Conservation (phyloP, 2,888 invertebrate genomes). For the Dione vanillae region DNA sequence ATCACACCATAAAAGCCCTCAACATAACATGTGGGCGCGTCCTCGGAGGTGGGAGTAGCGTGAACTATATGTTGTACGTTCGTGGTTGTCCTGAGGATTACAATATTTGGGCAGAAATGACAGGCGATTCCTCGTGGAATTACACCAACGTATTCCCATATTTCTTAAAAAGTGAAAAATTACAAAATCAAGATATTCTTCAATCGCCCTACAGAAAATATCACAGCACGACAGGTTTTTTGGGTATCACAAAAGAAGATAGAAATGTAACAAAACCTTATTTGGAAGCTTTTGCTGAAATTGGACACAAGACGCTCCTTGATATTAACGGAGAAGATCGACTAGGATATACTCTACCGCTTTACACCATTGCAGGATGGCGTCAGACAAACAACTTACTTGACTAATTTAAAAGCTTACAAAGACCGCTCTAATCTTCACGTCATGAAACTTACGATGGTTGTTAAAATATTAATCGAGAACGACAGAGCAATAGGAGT, state of each 20-base stretch:
- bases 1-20: slow-evolving; percentile 33
- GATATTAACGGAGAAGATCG: slow-evolving; percentile 65
- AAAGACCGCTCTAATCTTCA: slow-evolving; percentile 78
- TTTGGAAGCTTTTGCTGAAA: slow-evolving; percentile 62
- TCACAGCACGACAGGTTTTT: slow-evolving; percentile 51
- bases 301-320: slow-evolving; percentile 62
- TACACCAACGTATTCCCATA: slow-evolving; percentile 54
- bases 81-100: slow-evolving; percentile 54
- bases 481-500: slow-evolving; percentile 52
- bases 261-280: slow-evolving; percentile 46
- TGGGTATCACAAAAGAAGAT: slow-evolving; percentile 48
- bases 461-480: slow-evolving; percentile 50
- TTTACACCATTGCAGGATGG: slow-evolving; percentile 66
- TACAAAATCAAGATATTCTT: slow-evolving; percentile 47
- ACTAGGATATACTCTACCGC: slow-evolving; percentile 69
- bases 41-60: slow-evolving; percentile 59
- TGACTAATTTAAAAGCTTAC: slow-evolving; percentile 49
- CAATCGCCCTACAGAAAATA: slow-evolving; percentile 46
- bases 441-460: slow-evolving; percentile 56
- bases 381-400: slow-evolving; percentile 64
- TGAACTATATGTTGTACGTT: slow-evolving; percentile 53
- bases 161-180: slow-evolving; percentile 57
- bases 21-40: slow-evolving; percentile 56
- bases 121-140: slow-evolving; percentile 54
- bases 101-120: slow-evolving; percentile 51